Evolutionary conservation across 2,888 invertebrate species (phyloP).

Genomic region (Serripes groenlandicus): DNA sequence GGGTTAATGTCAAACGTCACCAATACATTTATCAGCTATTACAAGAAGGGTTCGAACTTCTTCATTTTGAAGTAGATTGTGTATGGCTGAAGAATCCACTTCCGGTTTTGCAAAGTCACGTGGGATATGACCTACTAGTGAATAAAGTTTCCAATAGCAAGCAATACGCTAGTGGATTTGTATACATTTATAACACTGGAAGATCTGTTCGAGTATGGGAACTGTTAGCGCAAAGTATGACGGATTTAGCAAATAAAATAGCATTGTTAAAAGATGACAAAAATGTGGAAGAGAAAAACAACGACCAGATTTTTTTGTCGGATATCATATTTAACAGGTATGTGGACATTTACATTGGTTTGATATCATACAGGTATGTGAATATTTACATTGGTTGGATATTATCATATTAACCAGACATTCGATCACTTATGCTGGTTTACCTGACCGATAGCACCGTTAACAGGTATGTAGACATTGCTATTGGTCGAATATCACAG

Average conservation of each 20-base stretch:
- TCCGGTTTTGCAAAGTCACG: slow-evolving; percentile 2
- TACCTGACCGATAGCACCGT: no score
- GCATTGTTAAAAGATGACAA: not conserved
- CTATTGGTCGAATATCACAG: no score
- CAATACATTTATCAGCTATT: slow-evolving; percentile 2
- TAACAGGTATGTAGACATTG: no score
- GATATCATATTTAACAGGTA: not conserved
- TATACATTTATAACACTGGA: slow-evolving; percentile 9
- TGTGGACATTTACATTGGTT: no score
- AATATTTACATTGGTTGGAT: no score
- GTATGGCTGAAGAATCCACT: slow-evolving; percentile 13
- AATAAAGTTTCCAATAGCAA: not conserved
- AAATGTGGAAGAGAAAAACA: not conserved
- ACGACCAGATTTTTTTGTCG: not conserved
- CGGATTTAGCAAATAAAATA: not conserved
- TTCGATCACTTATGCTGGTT: no score
- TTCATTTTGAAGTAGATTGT: slow-evolving; percentile 9
- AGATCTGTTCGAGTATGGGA: not conserved
- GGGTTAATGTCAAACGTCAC: not conserved
- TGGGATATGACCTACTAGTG: not conserved
- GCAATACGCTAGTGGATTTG: not conserved
- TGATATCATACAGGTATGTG: no score
- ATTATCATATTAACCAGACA: no score
- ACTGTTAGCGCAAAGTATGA: not conserved
- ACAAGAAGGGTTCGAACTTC: not conserved